Base-by-base conservation (phyloP, 2,113 vertebrate species). In the Muscicapa adusta region DNA sequence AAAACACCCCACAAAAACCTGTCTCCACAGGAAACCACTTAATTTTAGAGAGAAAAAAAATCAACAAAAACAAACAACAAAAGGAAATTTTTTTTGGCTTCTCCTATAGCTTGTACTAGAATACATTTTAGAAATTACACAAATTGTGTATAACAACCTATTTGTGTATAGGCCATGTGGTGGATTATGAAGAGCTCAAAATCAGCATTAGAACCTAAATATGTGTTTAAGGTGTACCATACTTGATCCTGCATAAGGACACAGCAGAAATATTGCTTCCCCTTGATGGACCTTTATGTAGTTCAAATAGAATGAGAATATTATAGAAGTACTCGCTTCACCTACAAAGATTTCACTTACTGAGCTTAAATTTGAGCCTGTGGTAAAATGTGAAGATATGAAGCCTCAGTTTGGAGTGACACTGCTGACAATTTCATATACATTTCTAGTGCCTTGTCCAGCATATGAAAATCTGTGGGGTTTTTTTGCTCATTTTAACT, bases 21-120 rank as follows among this genome's bases (percentile, higher is more conserved):
- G 2, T 9, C 26, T 17, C 25, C 7, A 1, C 10, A 22, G 12
- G 4, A 57, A 80, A 31, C 1, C 4, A 50, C 7, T 62, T 53
- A 14, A 75, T 61, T 62, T 38, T 84, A 31, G 10, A 60, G 5
- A 0, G 25, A 28, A 16, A 73, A 66, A n/a, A 9, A 58, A 7
- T n/a, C n/a, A n/a, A n/a, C 19, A 10, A 14, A 67, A 56, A 54
- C 50, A 51, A 29, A 7, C 9, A 22, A 1, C 45, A 17, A 53
- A 73, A 50, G 11, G 16, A n/a, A 85, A 60, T 47, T 1, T 2
- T 15, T 57, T 88, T 56, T 26, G 11, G 2, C 6, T 68, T 93
- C 45, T 26, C 14, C 6, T 36, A 3, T 48, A 56, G n/a, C 10
- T 85, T 53, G 9, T 54, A 74, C 3, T 65, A 10, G 10, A 68